Conservation (phyloP, 2,888 invertebrate genomes). For the Caenorhabditis sp. region DNA sequence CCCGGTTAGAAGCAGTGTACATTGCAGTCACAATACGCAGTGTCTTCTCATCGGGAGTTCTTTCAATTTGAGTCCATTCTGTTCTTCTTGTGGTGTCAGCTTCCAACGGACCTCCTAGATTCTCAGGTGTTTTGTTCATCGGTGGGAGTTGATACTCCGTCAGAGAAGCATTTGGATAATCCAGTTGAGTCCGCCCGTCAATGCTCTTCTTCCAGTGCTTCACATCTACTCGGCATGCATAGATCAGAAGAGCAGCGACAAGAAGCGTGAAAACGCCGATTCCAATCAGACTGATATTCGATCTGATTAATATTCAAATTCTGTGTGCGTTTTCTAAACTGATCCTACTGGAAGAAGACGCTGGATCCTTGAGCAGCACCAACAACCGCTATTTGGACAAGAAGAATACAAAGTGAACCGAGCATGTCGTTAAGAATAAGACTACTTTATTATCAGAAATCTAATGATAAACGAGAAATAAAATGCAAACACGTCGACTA, state of each 20-base stretch:
- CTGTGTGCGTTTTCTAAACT: neutral
- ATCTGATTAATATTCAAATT: constrained; percentile 3
- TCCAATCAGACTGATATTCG: constrained; percentile 28
- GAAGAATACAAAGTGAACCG: constrained; percentile 1
- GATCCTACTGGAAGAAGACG: constrained; percentile 29
- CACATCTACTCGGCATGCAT: constrained; percentile 48
- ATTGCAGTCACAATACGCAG: constrained; percentile 52
- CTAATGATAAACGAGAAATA: constrained; percentile 37
- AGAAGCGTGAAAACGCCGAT: constrained; percentile 37
- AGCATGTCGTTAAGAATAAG: neutral
- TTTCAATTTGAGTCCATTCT: constrained; percentile 18
- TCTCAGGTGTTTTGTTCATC: constrained; percentile 23
- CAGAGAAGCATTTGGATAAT: constrained; percentile 22
- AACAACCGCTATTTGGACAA: neutral
- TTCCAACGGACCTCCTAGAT: neutral
- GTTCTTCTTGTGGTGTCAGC: neutral
- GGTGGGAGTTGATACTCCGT: constrained; percentile 43
- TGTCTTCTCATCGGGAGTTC: constrained; percentile 45
- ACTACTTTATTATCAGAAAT: neutral
- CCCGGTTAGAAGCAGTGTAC: constrained; percentile 53
- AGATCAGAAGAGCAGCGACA: constrained; percentile 22
- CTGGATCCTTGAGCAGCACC: constrained; percentile 34
- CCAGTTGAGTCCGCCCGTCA: constrained; percentile 38
- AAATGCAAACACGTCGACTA: constrained; percentile 10
- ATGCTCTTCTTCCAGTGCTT: constrained; percentile 62